Evolutionary conservation across 2,113 vertebrate species (phyloP).

Genomic region (Baryphthengus martii): DNA sequence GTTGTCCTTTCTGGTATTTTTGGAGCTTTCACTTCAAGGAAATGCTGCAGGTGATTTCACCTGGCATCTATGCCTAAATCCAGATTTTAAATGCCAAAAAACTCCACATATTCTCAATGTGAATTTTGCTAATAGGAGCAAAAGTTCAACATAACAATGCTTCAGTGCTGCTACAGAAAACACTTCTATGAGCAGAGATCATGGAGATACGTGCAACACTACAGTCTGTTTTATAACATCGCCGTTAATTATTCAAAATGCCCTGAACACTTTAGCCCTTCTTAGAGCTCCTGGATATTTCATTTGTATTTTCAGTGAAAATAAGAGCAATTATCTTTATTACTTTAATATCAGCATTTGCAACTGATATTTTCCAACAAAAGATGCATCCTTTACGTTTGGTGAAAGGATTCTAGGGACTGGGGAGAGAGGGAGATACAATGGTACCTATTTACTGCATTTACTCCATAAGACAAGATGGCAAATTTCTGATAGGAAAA

Average conservation of each 20-base stretch:
- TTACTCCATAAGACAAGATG: not conserved
- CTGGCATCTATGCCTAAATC: not conserved
- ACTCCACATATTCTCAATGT: not conserved
- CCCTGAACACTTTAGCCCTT: not conserved
- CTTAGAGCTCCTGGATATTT: not conserved
- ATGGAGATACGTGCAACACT: not conserved
- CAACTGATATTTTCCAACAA: not conserved
- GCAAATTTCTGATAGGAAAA: not conserved
- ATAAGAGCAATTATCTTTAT: slow-evolving; percentile 22
- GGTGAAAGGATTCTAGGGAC: not conserved
- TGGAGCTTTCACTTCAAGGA: not conserved
- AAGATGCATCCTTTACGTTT: not conserved
- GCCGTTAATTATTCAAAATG: slow-evolving; percentile 43
- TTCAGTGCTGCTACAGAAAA: not conserved
- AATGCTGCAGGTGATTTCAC: not conserved
- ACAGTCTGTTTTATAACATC: not conserved
- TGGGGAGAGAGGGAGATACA: not conserved
- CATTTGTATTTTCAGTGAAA: slow-evolving; percentile 8
- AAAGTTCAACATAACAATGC: not conserved
- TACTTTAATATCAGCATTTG: not conserved
- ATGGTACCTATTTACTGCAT: not conserved
- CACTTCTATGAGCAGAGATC: not conserved
- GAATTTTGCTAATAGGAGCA: not conserved
- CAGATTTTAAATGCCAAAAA: not conserved
- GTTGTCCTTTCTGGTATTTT: not conserved